Percentiles rank a stretch among this genome's conserved stretches.
These are phyloP conservation scores for Thecocarcelia acutangulata DNA, from an alignment of 2,888 invertebrate genomes.

Conservation along the genomic window DNA sequence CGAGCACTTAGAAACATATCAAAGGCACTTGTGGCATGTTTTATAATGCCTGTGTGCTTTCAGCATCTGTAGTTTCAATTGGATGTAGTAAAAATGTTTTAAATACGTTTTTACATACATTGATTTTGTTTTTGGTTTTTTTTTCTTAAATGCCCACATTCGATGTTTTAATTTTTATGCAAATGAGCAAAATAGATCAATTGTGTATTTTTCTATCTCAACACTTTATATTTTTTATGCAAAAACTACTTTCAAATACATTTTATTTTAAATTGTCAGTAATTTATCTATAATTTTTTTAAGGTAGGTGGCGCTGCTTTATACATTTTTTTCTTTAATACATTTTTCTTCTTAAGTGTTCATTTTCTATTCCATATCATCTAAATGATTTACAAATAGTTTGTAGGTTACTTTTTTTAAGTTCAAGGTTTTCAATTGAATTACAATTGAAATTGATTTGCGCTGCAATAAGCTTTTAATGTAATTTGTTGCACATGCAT, in stretches of 20 bases:
- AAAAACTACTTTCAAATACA: conserved; percentile 23
- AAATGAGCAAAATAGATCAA: conserved; percentile 20
- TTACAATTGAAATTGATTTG: conserved; percentile 43
- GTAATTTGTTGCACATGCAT: neutral
- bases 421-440: conserved; percentile 58
- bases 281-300: conserved; percentile 1
- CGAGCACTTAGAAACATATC: no score
- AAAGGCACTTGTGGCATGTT: conserved; percentile 12
- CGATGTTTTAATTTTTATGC: neutral
- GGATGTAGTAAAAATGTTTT: neutral
- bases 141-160: conserved; percentile 34
- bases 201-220: conserved; percentile 2
- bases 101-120: neutral
- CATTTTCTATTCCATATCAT: conserved; percentile 16
- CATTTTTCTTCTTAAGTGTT: neutral
- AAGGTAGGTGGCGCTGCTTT: conserved; percentile 23
- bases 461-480: conserved; percentile 19
- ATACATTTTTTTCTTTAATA: neutral
- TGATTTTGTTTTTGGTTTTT: no score
- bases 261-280: conserved; percentile 34
- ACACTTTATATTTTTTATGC: neutral
- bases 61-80: conserved; percentile 2
- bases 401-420: conserved; percentile 13
- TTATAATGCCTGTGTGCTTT: neutral
- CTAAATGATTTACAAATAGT: conserved; percentile 3